Evolutionary conservation across 2,113 vertebrate species (phyloP).

Genomic region (Leptobrachium leishanense): DNA sequence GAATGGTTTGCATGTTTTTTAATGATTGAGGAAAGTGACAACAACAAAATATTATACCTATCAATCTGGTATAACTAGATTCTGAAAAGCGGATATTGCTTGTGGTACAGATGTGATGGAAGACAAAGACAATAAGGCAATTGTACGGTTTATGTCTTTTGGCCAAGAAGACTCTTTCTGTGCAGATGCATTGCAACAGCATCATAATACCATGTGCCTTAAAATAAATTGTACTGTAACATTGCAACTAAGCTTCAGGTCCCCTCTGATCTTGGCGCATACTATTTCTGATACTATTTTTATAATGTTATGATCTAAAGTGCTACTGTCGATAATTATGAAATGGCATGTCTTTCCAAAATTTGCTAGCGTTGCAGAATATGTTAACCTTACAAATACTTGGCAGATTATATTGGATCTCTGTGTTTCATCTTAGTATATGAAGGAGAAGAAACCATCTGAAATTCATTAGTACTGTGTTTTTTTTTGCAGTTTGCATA

Average conservation of each 20-base stretch:
- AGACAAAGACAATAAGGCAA: too few species aligned
- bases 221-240: too few species aligned
- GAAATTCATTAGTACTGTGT: not conserved
- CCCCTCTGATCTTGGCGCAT: not conserved
- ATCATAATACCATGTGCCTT: too few species aligned
- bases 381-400: not conserved
- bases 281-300: not conserved
- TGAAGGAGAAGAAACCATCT: not conserved
- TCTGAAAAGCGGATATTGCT: too few species aligned
- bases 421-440: not conserved
- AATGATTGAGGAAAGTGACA: too few species aligned
- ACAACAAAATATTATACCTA: too few species aligned
- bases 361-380: not conserved
- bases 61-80: too few species aligned
- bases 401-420: not conserved
- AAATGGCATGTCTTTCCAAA: not conserved
- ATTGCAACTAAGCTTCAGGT: not conserved
- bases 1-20: too few species aligned
- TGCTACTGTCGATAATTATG: not conserved
- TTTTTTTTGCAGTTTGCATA: not conserved
- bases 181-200: not conserved
- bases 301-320: not conserved
- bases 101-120: too few species aligned
- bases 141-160: too few species aligned
- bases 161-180: too few species aligned